These are phyloP conservation scores for Pseudomyrmex concolor DNA, from an alignment of 1,140 invertebrate species.

Conservation along the genomic window DNA sequence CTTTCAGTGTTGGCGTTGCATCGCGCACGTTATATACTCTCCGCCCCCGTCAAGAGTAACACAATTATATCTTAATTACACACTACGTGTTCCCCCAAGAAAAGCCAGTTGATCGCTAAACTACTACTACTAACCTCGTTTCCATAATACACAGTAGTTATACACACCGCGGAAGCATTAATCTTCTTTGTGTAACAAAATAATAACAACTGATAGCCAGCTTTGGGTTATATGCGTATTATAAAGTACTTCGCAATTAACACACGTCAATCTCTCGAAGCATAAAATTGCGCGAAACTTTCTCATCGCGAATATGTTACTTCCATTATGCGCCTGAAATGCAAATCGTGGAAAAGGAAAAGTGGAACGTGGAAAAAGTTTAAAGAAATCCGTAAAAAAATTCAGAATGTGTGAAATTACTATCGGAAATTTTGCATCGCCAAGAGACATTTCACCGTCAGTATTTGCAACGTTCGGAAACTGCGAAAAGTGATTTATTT, in stretches of 20 bases:
- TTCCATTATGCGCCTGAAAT: neutral
- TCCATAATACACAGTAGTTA: slow-evolving; percentile 56
- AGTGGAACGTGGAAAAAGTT: neutral
- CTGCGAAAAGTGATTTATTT: too few relatives aligned
- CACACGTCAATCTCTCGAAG: slow-evolving; percentile 13
- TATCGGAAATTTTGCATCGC: slow-evolving; percentile 6
- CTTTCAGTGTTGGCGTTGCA: slow-evolving; percentile 45
- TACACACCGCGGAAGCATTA: slow-evolving; percentile 55
- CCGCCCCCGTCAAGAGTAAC: slow-evolving; percentile 40
- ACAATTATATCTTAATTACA: slow-evolving; percentile 62
- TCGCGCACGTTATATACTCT: slow-evolving; percentile 38
- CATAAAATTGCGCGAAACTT: slow-evolving; percentile 10
- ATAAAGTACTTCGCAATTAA: slow-evolving; percentile 26
- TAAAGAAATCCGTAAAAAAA: neutral
- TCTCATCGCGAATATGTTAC: neutral
- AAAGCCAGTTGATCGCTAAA: slow-evolving; percentile 62
- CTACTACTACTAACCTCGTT: slow-evolving; percentile 58
- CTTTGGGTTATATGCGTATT: neutral
- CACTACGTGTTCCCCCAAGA: slow-evolving; percentile 39
- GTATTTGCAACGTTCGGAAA: neutral
- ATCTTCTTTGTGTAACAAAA: slow-evolving; percentile 62
- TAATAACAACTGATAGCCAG: slow-evolving; percentile 46
- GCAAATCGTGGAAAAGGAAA: neutral
- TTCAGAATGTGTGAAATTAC: neutral
- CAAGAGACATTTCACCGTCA: neutral